Evolutionary conservation across 2,888 invertebrate species (phyloP), one percentile per base, ranked within the genome.

Genomic region (Mechanitis messenoides): DNA sequence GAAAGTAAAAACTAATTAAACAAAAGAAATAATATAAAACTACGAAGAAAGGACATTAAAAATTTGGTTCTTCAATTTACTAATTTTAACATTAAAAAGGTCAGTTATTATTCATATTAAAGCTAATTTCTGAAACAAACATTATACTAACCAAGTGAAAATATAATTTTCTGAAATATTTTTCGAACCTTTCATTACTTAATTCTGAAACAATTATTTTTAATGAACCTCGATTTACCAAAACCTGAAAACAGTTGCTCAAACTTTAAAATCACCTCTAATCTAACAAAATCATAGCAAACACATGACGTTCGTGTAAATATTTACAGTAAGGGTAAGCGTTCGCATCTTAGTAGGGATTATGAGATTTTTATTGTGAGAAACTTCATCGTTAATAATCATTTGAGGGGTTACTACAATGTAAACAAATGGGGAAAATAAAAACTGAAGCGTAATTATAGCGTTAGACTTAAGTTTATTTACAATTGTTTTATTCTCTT

Each of bases 351-450:
- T 71, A 65, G 66, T 57, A 55, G 63, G 73, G 81, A 82, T 83
- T 84, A 84, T 74, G 75, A 71, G 75, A 72, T 73, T 83, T 85
- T 85, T 85, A 87, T 73, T 83, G 82, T 87, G 87, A 78, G 87
- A 87, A 85, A 74, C 75, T 79, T 73, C 71, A 71, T 70, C 71
- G 73, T 72, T 69, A 71, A 69, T 68, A 69, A 65, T 63, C 60
- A 55, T 63, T 66, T 55, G 58, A 60, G 64, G 67, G 68, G 61
- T 58, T 64, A 65, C 60, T 65, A 67, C 64, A 56, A 50, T 58
- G 59, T 66, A 66, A 66, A 65, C 63, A 67, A 5, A 50, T 45
- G 42, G 60, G 55, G 54, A n/a, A 57, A 60, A 60, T 56, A 58
- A 53, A 66, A 59, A 47, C 63, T 63, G 53, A 55, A 20, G 20